Conservation (phyloP, 2,888 invertebrate genomes). For the Caenorhabditis zanzibari region DNA sequence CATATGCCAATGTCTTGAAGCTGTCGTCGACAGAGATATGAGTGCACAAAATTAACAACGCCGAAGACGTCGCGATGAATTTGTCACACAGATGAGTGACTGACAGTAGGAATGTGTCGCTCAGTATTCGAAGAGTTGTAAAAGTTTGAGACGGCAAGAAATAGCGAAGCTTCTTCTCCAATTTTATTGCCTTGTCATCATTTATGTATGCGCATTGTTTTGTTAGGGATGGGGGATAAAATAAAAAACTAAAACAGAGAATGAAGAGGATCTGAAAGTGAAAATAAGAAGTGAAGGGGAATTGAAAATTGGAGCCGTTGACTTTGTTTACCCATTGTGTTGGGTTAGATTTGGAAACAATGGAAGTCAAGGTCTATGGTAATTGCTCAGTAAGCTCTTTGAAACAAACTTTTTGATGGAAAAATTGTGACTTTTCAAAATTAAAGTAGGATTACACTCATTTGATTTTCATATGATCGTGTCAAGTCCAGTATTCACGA, state of each 20-base stretch:
- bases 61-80: conserved; percentile 49
- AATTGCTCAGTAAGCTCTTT: not conserved
- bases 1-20: not conserved
- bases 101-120: conserved; percentile 45
- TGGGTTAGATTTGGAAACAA: not conserved
- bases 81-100: conserved; percentile 55
- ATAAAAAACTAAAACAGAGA: conserved; percentile 14
- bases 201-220: conserved; percentile 59
- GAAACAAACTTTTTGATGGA: too few species aligned
- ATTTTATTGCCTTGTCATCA: conserved; percentile 64
- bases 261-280: conserved; percentile 2
- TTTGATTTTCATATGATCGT: too few species aligned
- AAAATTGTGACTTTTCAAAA: too few species aligned
- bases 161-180: conserved; percentile 27
- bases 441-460: too few species aligned
- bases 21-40: conserved; percentile 25
- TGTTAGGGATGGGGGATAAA: conserved; percentile 14
- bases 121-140: conserved; percentile 24
- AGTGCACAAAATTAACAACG: conserved; percentile 53
- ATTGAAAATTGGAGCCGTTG: not conserved
- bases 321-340: conserved; percentile 39
- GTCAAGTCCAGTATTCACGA: too few species aligned
- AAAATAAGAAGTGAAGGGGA: not conserved
- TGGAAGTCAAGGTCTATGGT: not conserved
- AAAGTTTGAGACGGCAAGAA: conserved; percentile 42